Evolutionary conservation across 2,888 invertebrate species (phyloP).

Genomic region (Ophion obscuratus): DNA sequence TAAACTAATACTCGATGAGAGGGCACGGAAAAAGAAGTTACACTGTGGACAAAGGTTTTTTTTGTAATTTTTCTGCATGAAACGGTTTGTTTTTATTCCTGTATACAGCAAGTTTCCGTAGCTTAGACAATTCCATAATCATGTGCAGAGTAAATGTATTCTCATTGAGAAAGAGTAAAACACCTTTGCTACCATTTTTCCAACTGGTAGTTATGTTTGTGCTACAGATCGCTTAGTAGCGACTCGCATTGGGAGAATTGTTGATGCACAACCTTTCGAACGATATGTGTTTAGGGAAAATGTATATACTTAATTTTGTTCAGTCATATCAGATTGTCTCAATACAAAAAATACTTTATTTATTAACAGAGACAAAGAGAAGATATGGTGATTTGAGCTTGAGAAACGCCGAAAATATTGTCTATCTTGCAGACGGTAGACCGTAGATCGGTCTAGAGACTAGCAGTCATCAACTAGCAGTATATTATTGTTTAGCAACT

Average conservation of each 20-base stretch:
- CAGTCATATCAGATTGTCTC: no score
- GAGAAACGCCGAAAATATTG: no score
- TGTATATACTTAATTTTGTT: no score
- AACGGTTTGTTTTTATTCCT: neutral
- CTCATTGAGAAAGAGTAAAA: neutral
- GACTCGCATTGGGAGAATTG: neutral
- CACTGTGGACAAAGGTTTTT: conserved; percentile 9
- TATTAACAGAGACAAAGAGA: no score
- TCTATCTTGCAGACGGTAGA: no score
- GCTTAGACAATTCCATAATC: neutral
- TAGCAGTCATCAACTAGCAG: no score
- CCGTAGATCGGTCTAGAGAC: no score
- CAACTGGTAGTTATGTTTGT: neutral
- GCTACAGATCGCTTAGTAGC: neutral
- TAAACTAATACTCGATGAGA: neutral
- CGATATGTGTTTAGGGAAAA: no score
- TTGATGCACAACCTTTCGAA: neutral
- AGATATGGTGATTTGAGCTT: no score
- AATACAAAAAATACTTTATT: no score
- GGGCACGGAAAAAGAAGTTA: neutral
- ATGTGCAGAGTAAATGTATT: neutral
- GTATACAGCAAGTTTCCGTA: neutral
- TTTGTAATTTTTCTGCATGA: neutral
- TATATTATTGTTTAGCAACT: no score
- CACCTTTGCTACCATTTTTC: neutral